Base-by-base conservation (phyloP, 2,888 invertebrate genomes). In the Entomobrya proxima region DNA sequence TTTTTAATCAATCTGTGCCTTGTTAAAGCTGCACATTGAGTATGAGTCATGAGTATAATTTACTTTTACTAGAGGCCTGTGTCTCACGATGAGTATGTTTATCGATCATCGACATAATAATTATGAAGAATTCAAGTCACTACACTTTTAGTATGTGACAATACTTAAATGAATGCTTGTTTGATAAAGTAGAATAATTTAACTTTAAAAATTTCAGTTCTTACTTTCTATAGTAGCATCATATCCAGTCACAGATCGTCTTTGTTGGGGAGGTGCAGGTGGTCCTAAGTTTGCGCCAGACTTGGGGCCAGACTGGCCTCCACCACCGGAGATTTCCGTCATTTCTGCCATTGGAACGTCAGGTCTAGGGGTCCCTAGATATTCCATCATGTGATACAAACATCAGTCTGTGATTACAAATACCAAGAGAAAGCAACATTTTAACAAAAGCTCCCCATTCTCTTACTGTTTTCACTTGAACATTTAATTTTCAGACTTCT, bases 281-380 rank as follows among this genome's bases (percentile, higher is more conserved):
- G 87, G 85, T 50, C 82, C 87, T 30, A 89, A 83, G 76, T 87
- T 90, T 58, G 86, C 86, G 58, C 88, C 86, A 11, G 81, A 40
- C 40, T 86, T 86, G n/a, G 86, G 77, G 24, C 81, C 86, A 61
- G 64, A 58, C 15, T 81, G 69, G 37, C 79, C 86, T 67, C 79
- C 86, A 21, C 85, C 84, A 75, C 72, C 80, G 13, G 87, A 83
- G 55, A 88, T 85, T 78, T 88, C 90, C 30, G 90, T 89, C 88
- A 90, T 88, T 76, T 90, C 90, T 74, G 90, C 88, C 90, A 90
- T 90, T 80, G 85, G 87, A 79, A 87, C 87, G 88, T 89, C 87
- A 79, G 89, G 88, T 86, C 86, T 86, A 74, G 88, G 83, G 85
- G 83, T 84, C 85, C 85, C 89, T 89, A 88, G 77, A 64, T 78